These are phyloP conservation scores for Ginglymostoma cirratum DNA, from an alignment of 2,113 vertebrate species.

Conservation along the genomic window DNA sequence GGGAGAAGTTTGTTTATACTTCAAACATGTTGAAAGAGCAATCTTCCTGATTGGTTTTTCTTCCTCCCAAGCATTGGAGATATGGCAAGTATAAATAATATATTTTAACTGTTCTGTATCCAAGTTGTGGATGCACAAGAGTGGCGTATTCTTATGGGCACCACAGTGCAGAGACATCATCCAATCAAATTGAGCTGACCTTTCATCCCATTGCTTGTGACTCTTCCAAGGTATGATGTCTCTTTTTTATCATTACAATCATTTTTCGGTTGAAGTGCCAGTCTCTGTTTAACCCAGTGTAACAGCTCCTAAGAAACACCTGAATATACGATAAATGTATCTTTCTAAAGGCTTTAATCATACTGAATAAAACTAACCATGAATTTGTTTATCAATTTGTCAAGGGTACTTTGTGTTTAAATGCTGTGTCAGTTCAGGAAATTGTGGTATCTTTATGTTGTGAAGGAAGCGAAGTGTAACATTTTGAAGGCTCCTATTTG, in stretches of 20 bases:
- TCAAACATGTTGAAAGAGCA: not conserved
- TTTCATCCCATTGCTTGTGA: not conserved
- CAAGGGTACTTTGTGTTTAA: not conserved
- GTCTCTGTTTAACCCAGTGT: not conserved
- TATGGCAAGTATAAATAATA: not conserved
- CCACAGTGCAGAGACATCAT: not conserved
- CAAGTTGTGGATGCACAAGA: not conserved
- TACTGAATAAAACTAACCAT: not conserved
- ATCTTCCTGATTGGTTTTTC: not conserved
- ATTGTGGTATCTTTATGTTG: not conserved
- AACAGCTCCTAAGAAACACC: not conserved
- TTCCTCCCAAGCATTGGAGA: not conserved
- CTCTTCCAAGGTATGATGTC: not conserved
- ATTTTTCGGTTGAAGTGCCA: not conserved
- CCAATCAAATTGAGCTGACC: not conserved
- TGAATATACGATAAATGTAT: not conserved
- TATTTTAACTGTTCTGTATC: not conserved
- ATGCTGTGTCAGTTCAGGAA: not conserved
- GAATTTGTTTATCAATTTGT: not conserved
- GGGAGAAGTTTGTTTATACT: not conserved
- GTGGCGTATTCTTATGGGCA: not conserved
- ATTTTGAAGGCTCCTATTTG: slow-evolving; percentile 6
- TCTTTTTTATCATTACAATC: no score
- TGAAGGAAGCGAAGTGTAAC: not conserved
- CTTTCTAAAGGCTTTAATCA: not conserved